Conservation (phyloP, 2,113 vertebrate genomes). For the Eretmochelys imbricata region DNA sequence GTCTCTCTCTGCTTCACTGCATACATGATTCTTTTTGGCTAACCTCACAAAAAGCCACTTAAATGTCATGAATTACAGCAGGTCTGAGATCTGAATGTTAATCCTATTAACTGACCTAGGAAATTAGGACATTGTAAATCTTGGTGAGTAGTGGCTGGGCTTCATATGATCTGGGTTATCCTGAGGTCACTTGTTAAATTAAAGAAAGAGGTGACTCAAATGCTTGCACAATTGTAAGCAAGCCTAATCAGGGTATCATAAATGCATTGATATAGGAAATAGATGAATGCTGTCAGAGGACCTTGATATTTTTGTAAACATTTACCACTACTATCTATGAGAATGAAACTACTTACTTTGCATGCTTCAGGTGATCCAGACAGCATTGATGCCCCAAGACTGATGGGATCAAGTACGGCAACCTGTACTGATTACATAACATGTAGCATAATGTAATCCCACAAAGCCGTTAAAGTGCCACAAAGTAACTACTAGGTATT, state of each 20-base stretch:
- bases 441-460: background rate
- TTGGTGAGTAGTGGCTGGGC: conserved; percentile 5
- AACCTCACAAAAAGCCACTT: conserved; percentile 29
- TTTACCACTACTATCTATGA: background rate
- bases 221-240: conserved; percentile 47
- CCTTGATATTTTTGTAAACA: conserved; percentile 14
- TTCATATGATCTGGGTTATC: conserved; percentile 44
- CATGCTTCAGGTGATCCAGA: conserved; percentile 13
- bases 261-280: conserved; percentile 39
- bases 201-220: conserved; percentile 39
- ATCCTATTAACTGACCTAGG: conserved; percentile 68
- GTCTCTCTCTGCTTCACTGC: conserved; percentile 67
- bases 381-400: background rate
- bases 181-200: conserved; percentile 32
- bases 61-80: conserved; percentile 72
- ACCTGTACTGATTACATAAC: background rate
- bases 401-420: background rate
- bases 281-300: conserved; percentile 36
- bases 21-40: conserved; percentile 49
- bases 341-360: conserved; percentile 22
- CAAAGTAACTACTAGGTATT: background rate
- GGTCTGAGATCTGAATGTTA: conserved; percentile 53
- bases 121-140: conserved; percentile 74
- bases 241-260: conserved; percentile 61
- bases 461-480: background rate